phyloP scores from a whole-genome alignment of 1,140 invertebrate species.

The Zelostemma sp. region DNA sequence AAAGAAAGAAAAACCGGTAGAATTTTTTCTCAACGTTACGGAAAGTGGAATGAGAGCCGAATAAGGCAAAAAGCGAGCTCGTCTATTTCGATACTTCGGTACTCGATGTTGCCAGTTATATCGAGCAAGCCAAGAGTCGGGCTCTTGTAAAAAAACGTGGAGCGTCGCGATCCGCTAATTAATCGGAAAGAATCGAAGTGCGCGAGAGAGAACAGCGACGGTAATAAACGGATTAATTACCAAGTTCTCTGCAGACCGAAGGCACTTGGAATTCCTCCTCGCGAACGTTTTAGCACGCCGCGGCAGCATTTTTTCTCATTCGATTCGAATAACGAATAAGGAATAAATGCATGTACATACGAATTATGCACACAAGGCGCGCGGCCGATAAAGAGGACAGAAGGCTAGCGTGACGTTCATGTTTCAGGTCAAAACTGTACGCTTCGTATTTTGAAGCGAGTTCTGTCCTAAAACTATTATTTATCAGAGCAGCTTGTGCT shows the following conservation, averaged over 20 bases:
- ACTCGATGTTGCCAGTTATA: constrained; percentile 28
- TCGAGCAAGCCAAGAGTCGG: constrained; percentile 13
- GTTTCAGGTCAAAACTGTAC: constrained; percentile 66
- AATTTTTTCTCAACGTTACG: no score
- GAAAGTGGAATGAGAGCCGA: background rate
- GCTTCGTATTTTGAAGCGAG: constrained; percentile 63
- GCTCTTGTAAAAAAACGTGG: constrained; percentile 13
- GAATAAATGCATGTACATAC: background rate
- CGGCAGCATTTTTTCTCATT: constrained; percentile 31
- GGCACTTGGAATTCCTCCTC: constrained; percentile 13
- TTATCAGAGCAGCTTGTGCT: constrained; percentile 36
- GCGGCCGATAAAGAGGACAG: constrained; percentile 58
- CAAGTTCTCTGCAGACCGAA: constrained; percentile 10
- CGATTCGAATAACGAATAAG: constrained; percentile 23
- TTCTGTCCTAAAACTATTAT: constrained; percentile 48
- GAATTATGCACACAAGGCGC: constrained; percentile 8
- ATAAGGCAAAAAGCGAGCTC: constrained; percentile 6
- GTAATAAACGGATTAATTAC: constrained; percentile 42
- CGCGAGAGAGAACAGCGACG: constrained; percentile 5
- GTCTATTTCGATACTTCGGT: constrained; percentile 11
- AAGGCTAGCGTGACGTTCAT: constrained; percentile 63
- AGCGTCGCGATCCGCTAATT: constrained; percentile 42
- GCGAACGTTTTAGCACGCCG: constrained; percentile 10
- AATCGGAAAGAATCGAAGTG: constrained; percentile 19
- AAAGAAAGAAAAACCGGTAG: background rate